Percentiles rank a stretch among this genome's conserved stretches.
Conservation (phyloP, 2,797 vertebrate genomes). For the Paguma larvata region DNA sequence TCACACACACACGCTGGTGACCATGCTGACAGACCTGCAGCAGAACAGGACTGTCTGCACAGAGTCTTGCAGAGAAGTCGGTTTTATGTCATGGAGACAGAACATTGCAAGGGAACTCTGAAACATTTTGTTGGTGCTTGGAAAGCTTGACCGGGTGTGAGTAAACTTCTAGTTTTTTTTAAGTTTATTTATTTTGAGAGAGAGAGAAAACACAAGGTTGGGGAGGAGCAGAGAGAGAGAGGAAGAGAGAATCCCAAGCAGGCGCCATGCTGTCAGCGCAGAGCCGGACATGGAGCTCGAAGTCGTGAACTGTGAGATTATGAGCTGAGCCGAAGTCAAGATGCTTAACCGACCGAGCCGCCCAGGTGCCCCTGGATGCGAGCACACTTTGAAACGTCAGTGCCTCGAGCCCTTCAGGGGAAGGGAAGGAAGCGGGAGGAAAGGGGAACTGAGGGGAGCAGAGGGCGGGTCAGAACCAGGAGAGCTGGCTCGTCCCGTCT, state of each 20-base stretch:
- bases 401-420: not conserved
- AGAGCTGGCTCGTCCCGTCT: fast-evolving
- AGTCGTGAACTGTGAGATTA: no score
- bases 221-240: no score
- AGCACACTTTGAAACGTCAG: not conserved
- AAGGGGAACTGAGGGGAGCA: not conserved
- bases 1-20: not conserved
- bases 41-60: not conserved
- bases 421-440: not conserved
- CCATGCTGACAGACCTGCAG: fast-evolving
- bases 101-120: not conserved
- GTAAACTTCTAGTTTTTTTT: no score
- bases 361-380: not conserved
- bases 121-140: not conserved
- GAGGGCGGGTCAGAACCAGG: not conserved
- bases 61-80: not conserved
- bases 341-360: no score
- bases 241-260: no score
- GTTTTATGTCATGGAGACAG: not conserved
- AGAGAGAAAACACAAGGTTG: no score
- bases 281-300: no score
- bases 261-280: no score
- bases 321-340: no score
- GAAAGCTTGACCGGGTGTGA: not conserved
- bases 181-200: no score